These are phyloP conservation scores for Anhinga anhinga DNA, from an alignment of 2,113 vertebrate genomes.

Conservation along the genomic window DNA sequence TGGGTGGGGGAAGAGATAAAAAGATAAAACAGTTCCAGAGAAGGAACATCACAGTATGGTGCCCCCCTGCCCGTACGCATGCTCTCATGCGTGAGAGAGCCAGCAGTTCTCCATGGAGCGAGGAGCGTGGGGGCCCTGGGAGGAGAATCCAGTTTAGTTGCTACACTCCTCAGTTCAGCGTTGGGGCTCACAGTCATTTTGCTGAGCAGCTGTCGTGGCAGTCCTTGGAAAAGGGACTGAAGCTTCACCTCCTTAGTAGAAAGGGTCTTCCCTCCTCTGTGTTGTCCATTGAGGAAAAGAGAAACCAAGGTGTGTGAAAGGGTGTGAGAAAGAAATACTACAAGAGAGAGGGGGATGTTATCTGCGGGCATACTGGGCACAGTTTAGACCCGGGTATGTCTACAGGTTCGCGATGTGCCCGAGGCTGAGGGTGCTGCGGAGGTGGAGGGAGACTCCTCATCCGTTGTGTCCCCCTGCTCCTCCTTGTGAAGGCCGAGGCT, in stretches of 20 bases:
- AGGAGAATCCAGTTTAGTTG: not conserved
- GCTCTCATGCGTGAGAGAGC: not conserved
- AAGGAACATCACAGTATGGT: slow-evolving; percentile 49
- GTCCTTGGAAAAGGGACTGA: slow-evolving; percentile 6
- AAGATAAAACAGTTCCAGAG: slow-evolving; percentile 57
- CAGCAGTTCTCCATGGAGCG: not conserved
- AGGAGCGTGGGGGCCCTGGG: not conserved
- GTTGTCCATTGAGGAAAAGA: not conserved
- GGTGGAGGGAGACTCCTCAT: slow-evolving; percentile 81
- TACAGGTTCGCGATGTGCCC: slow-evolving; percentile 83
- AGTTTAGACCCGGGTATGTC: slow-evolving; percentile 86
- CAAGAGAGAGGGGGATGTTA: not conserved
- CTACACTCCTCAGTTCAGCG: not conserved
- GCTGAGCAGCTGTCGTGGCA: not conserved
- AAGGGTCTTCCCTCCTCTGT: not conserved
- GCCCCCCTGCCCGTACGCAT: not conserved
- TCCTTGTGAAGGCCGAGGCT: slow-evolving; percentile 88
- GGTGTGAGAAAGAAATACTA: not conserved
- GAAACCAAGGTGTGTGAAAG: not conserved
- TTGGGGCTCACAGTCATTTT: not conserved
- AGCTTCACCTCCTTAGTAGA: not conserved
- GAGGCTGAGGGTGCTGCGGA: slow-evolving; percentile 64
- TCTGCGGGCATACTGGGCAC: not conserved
- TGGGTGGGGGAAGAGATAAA: not conserved
- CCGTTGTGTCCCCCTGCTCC: slow-evolving; percentile 80